A percentile compares a stretch with the other conserved stretches of the same genome.
These are phyloP conservation scores for Drosophila lacicola DNA, from an alignment of 2,888 invertebrate genomes.

Conservation along the genomic window DNA sequence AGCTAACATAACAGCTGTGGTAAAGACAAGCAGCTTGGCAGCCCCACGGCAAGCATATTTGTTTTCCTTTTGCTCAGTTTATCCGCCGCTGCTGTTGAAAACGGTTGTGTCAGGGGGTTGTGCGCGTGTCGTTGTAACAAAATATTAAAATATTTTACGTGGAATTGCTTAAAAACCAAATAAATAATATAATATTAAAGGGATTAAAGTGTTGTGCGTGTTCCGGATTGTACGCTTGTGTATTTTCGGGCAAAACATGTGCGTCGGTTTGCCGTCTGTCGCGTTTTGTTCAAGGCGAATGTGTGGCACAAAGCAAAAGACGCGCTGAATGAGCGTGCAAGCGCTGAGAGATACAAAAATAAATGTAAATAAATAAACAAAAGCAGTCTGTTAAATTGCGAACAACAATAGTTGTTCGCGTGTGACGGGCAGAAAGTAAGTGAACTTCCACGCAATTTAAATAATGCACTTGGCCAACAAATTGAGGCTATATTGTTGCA, in stretches of 20 bases:
- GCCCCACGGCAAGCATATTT: constrained; percentile 31
- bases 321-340: constrained; percentile 64
- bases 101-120: constrained; percentile 10
- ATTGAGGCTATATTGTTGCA: constrained; percentile 20
- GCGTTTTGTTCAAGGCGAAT: constrained; percentile 44
- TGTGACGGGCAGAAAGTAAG: constrained; percentile 30
- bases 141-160: constrained; percentile 31
- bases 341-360: constrained; percentile 36
- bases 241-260: constrained; percentile 5
- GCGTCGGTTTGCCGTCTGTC: constrained; percentile 19
- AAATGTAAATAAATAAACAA: constrained; percentile 74
- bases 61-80: constrained; percentile 56
- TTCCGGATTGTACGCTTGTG: neutral
- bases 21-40: constrained; percentile 25
- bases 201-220: constrained; percentile 6
- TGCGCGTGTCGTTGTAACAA: constrained; percentile 1
- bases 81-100: constrained; percentile 59
- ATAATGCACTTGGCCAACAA: constrained; percentile 13
- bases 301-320: constrained; percentile 55
- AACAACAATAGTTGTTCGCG: neutral
- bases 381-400: constrained; percentile 25
- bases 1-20: constrained; percentile 43
- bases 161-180: constrained; percentile 22
- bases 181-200: constrained; percentile 21
- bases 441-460: constrained; percentile 12